Base-by-base conservation (phyloP, 2,888 invertebrate species). In the Ethmia dodecea region DNA sequence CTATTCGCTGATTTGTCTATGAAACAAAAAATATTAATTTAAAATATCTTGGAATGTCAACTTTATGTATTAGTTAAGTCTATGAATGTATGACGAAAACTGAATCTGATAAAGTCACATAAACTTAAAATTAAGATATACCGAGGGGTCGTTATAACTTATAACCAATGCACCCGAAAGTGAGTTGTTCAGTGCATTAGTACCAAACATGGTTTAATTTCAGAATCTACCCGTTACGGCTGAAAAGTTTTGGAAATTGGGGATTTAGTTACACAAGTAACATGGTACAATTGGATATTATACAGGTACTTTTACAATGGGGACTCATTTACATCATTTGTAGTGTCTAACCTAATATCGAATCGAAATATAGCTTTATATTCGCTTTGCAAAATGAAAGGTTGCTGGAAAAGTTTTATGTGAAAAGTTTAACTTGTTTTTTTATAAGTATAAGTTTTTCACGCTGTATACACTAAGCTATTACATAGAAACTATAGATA, bases 231-330 rank as follows among this genome's bases (percentile, higher is more conserved):
- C 67, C 66, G 62, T 72, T 60, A 67, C 72, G 72, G 71, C 69
- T 57, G 74, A 73, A 72, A 70, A 54, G 69, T 77, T 79, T 66
- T 78, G 75, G 72, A 66, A 71, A 78, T 78, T 60, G 69, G 68
- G 64, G 60, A 61, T 60, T 71, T 62, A 63, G 61, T 74, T 67
- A 57, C 72, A 59, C 69, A 63, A 69, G 67, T 61, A 78, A 69
- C 66, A 83, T 83, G 84, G 80, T 83, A 66, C 79, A 72, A 67
- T 79, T 83, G 81, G 81, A 81, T 66, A 64, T 70, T 65, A 59
- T 64, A 58, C 75, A 84, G 83, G 83, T 83, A 83, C 69, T 72
- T 71, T 58, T 63, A 56, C 63, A 61, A 65, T 42, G 80, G 80
- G 80, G 74, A 69, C 75, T 73, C 57, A 68, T 56, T 50, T 52